Evolutionary conservation across 2,888 invertebrate genomes (phyloP).

Genomic region (Synanthedon formicaeformis): DNA sequence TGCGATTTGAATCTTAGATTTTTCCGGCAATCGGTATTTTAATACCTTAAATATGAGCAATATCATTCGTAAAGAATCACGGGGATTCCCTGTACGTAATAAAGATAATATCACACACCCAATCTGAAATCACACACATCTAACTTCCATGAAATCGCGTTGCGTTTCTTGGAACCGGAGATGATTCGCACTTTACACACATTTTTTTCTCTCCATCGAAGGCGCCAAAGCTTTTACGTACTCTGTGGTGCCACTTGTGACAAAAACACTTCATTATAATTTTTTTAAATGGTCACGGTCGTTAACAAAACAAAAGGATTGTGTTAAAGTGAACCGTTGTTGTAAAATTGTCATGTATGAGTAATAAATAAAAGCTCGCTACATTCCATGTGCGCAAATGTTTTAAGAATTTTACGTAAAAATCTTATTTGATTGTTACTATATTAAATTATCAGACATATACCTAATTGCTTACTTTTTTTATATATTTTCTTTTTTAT

Average conservation of each 20-base stretch:
- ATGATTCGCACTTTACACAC: slow-evolving; percentile 50
- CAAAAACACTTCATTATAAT: neutral
- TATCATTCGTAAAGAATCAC: slow-evolving; percentile 1
- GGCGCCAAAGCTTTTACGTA: slow-evolving; percentile 65
- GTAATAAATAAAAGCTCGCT: too few relatives aligned
- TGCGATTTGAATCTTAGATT: too few relatives aligned
- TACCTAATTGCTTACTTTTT: too few relatives aligned
- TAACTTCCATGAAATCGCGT: slow-evolving; percentile 38
- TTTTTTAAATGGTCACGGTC: slow-evolving; percentile 38
- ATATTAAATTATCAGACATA: too few relatives aligned
- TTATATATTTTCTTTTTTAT: too few relatives aligned
- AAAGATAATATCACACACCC: slow-evolving; percentile 15
- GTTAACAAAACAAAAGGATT: slow-evolving; percentile 48
- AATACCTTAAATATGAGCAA: neutral
- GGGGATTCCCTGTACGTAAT: slow-evolving; percentile 15
- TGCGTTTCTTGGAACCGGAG: slow-evolving; percentile 39
- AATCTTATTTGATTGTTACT: too few relatives aligned
- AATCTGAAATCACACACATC: too few relatives aligned
- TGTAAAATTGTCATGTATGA: too few relatives aligned
- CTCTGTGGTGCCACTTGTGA: slow-evolving; percentile 15
- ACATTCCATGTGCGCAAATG: too few relatives aligned
- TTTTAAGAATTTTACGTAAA: too few relatives aligned
- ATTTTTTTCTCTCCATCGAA: slow-evolving; percentile 36
- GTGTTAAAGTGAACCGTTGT: too few relatives aligned
- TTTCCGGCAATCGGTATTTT: too few relatives aligned